Percentiles rank a stretch among this genome's conserved stretches.
phyloP scores from a whole-genome alignment of 2,113 vertebrate genomes.

The Lepus americanus region DNA sequence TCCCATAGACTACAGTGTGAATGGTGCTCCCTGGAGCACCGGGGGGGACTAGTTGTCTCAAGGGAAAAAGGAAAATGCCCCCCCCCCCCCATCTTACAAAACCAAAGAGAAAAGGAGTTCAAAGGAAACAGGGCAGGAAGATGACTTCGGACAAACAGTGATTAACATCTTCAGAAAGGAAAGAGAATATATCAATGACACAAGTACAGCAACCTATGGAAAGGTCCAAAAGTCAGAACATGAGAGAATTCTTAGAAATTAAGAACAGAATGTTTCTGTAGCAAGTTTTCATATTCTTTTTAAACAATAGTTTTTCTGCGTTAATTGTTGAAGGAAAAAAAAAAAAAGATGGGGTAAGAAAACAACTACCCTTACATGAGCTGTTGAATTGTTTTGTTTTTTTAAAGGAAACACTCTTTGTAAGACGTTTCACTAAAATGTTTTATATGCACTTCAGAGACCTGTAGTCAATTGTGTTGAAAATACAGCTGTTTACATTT shows the following conservation, averaged over 20 bases:
- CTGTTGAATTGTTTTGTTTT: slow-evolving; percentile 80
- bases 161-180: not conserved
- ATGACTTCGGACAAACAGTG: not conserved
- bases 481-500: slow-evolving; percentile 82
- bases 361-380: slow-evolving; percentile 86
- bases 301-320: slow-evolving; percentile 83
- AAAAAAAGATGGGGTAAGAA: slow-evolving; percentile 59
- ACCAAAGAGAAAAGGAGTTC: not conserved
- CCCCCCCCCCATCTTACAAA: not conserved
- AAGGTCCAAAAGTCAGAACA: not conserved
- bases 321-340: slow-evolving; percentile 74
- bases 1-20: accelerated
- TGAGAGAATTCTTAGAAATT: not conserved
- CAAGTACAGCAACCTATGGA: not conserved
- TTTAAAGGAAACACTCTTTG: slow-evolving; percentile 85
- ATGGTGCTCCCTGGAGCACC: not conserved
- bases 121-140: not conserved
- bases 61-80: not conserved
- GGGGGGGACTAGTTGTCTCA: not conserved
- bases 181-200: not conserved
- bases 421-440: slow-evolving; percentile 91
- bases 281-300: slow-evolving; percentile 84
- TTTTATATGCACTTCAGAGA: slow-evolving; percentile 90
- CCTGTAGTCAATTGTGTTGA: slow-evolving; percentile 91
- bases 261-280: slow-evolving; percentile 77